Evolutionary conservation across 2,888 invertebrate genomes (phyloP), one percentile per base, ranked within the genome.

Genomic region (Iselma pallidipennis): DNA sequence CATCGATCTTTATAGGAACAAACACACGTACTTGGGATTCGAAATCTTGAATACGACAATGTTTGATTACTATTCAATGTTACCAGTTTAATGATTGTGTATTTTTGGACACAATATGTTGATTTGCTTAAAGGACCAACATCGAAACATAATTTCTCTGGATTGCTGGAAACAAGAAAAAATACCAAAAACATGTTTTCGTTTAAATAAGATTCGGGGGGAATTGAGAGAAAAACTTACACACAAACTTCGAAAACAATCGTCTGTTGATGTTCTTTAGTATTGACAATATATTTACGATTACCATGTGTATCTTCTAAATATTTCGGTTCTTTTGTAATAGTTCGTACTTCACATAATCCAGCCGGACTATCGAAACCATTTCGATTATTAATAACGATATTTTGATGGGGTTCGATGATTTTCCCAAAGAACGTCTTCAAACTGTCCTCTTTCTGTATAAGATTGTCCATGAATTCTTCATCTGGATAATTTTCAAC

Each of bases 11-110:
- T 58, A 29, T 61, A 63, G 23, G 56, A 62, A 33, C 91, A 91
- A 48, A 88, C 86, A 75, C 91, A 91, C 74, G 90, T 90, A 49
- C 89, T 88, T 1, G 91, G 91, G 37, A 91, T 80, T 68, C 81
- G 80, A 65, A 90, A 85, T 19, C 77, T 71, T 51, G 83, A 84
- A 26, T 82, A 78, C 9, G 77, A 69, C 5, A 83, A 67, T 4
- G 80, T 72, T 1, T 82, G 82, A 5, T 78, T 74, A 0, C 73
- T 66, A 37, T 80, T 82, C 0, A 89, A 69, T 0, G 86, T 84
- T 12, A 85, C 71, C 55, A 86, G 68, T 66, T 83, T 82, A n/a
- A 83, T 76, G 63, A 82, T 82, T 29, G 84, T 82, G 67, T 79
- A 85, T 70, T 84, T 85, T 71, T 86, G 86, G 48, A 82, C 80